Percentiles rank a stretch among this genome's conserved stretches.
Conservation (phyloP, 1,140 invertebrate species). For the Frieseomelitta varia region DNA sequence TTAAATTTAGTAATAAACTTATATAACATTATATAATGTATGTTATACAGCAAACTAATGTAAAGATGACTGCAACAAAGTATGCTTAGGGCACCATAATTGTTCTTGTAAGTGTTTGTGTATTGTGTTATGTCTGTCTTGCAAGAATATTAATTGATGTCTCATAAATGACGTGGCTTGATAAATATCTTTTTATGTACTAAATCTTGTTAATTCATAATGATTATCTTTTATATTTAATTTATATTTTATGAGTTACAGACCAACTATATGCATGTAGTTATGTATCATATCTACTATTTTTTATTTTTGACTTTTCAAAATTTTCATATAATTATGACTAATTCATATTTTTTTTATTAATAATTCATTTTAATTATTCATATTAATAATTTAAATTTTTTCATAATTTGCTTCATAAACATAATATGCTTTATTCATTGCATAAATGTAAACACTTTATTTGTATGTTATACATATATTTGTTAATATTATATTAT, state of each 20-base stretch:
- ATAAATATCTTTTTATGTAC: constrained; percentile 16
- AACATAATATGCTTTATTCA: constrained; percentile 17
- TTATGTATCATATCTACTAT: constrained; percentile 4
- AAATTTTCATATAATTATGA: neutral
- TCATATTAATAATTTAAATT: neutral
- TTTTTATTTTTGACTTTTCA: neutral
- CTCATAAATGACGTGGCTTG: constrained; percentile 29
- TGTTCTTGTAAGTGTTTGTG: constrained; percentile 80
- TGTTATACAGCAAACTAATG: constrained; percentile 81
- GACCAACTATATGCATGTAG: constrained; percentile 12
- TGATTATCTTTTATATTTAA: constrained; percentile 12
- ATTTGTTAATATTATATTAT: neutral
- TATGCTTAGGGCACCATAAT: constrained; percentile 76
- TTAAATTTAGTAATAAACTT: constrained; percentile 49
- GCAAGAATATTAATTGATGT: constrained; percentile 36
- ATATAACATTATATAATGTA: constrained; percentile 57
- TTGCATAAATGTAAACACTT: neutral
- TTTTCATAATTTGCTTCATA: constrained; percentile 15
- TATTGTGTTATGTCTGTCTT: constrained; percentile 64
- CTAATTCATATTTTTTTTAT: neutral
- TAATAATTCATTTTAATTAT: neutral
- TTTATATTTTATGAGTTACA: neutral
- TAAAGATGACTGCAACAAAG: constrained; percentile 77
- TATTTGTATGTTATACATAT: neutral
- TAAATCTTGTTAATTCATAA: neutral